Conservation (phyloP, 1,140 invertebrate species). For the Macrobrachium nipponense region DNA sequence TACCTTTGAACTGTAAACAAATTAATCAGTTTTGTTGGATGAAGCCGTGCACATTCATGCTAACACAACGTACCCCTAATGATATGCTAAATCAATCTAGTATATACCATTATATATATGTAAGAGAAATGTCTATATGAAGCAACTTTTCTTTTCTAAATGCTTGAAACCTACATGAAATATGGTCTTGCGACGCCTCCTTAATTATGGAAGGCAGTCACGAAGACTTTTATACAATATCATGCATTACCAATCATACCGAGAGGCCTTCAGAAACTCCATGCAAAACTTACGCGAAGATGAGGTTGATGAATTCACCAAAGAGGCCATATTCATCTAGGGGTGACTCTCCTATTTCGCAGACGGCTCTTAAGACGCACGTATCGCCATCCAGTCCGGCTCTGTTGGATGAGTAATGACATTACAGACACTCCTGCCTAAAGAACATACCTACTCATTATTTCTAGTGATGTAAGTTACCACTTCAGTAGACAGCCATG, state of each 20-base stretch:
- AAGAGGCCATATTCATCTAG: conserved; percentile 76
- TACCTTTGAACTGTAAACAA: too few relatives aligned
- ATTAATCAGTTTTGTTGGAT: too few relatives aligned
- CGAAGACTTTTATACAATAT: background rate
- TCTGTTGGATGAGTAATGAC: background rate
- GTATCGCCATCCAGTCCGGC: conserved; percentile 75
- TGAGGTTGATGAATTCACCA: conserved; percentile 78
- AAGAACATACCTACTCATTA: background rate
- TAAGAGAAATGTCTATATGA: too few relatives aligned
- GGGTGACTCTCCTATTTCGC: conserved; percentile 78
- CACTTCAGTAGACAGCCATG: too few relatives aligned
- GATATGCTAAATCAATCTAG: too few relatives aligned
- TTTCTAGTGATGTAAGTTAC: background rate
- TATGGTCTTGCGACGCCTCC: too few relatives aligned
- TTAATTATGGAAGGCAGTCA: too few relatives aligned
- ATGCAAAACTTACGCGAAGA: conserved; percentile 76
- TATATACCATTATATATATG: too few relatives aligned
- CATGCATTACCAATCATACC: conserved; percentile 33
- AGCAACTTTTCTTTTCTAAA: too few relatives aligned
- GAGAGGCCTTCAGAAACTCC: background rate
- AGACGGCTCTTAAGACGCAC: conserved; percentile 80
- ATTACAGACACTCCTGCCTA: background rate
- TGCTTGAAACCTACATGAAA: too few relatives aligned
- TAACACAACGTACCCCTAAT: too few relatives aligned
- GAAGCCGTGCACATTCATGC: too few relatives aligned